These are phyloP conservation scores for Cranoglanis bouderius DNA, from an alignment of 2,113 vertebrate species.

Conservation along the genomic window DNA sequence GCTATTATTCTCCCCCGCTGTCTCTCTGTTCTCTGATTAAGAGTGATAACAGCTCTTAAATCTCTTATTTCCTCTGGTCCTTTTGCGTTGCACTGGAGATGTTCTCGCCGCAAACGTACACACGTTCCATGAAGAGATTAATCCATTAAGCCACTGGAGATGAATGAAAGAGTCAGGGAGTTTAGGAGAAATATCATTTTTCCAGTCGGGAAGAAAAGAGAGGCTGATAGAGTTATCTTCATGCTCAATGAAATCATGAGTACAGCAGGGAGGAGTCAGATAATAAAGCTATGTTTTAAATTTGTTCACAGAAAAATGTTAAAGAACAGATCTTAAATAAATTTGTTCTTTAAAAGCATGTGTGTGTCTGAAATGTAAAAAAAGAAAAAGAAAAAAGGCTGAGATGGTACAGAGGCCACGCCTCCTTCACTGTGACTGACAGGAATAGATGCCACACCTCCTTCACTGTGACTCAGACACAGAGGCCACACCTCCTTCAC, in stretches of 20 bases:
- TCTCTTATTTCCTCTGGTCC: slow-evolving; percentile 88
- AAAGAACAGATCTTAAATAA: background rate
- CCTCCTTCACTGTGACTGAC: background rate
- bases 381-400: background rate
- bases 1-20: slow-evolving; percentile 88
- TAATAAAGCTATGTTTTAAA: background rate
- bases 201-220: slow-evolving; percentile 15
- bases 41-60: slow-evolving; percentile 87
- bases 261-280: background rate
- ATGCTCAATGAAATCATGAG: slow-evolving; percentile 31
- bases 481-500: background rate
- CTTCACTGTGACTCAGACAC: background rate
- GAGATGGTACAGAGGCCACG: background rate
- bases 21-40: slow-evolving; percentile 87
- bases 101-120: slow-evolving; percentile 43
- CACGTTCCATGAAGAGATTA: slow-evolving; percentile 50
- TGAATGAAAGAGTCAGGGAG: slow-evolving; percentile 36
- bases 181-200: slow-evolving; percentile 50
- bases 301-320: background rate
- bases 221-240: slow-evolving; percentile 44
- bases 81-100: slow-evolving; percentile 68
- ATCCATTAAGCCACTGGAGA: slow-evolving; percentile 49
- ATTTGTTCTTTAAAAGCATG: background rate
- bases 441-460: background rate
- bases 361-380: background rate